Conservation (phyloP, 1,140 invertebrate species). For the Carposina sasakii region DNA sequence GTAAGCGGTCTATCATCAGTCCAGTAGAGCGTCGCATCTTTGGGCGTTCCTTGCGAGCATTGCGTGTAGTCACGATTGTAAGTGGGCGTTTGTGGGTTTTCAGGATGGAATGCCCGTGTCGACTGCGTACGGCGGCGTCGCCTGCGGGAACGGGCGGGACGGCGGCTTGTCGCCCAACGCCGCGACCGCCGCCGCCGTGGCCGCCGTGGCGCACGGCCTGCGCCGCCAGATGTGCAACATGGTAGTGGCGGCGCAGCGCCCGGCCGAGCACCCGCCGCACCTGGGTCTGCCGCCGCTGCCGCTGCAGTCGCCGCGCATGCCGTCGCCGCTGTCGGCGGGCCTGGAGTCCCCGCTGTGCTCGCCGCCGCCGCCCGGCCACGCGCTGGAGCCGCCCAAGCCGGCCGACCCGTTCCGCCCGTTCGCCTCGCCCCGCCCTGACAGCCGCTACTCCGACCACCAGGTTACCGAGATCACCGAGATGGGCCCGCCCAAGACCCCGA, state of each 20-base stretch:
- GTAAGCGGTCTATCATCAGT: no score
- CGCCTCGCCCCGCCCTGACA: slow-evolving; percentile 56
- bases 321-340: slow-evolving; percentile 56
- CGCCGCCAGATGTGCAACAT: slow-evolving; percentile 70
- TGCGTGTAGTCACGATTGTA: no score
- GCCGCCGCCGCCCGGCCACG: slow-evolving; percentile 59
- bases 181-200: slow-evolving; percentile 81
- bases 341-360: slow-evolving; percentile 63
- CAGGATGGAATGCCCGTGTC: slow-evolving; percentile 68
- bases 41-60: no score
- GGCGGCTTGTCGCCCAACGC: slow-evolving; percentile 78
- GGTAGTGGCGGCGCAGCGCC: slow-evolving; percentile 61
- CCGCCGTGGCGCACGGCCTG: slow-evolving; percentile 79
- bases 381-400: slow-evolving; percentile 59
- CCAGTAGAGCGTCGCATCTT: no score
- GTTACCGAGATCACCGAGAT: slow-evolving; percentile 50
- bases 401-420: slow-evolving; percentile 65
- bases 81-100: slow-evolving; percentile 38
- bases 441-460: slow-evolving; percentile 54
- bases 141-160: slow-evolving; percentile 74
- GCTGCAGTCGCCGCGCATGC: slow-evolving; percentile 55
- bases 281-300: slow-evolving; percentile 51
- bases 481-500: slow-evolving; percentile 58
- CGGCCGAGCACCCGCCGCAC: slow-evolving; percentile 52
- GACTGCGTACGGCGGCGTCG: slow-evolving; percentile 56